Evolutionary conservation across 2,113 vertebrate genomes (phyloP).

Genomic region (Dinomys branickii): DNA sequence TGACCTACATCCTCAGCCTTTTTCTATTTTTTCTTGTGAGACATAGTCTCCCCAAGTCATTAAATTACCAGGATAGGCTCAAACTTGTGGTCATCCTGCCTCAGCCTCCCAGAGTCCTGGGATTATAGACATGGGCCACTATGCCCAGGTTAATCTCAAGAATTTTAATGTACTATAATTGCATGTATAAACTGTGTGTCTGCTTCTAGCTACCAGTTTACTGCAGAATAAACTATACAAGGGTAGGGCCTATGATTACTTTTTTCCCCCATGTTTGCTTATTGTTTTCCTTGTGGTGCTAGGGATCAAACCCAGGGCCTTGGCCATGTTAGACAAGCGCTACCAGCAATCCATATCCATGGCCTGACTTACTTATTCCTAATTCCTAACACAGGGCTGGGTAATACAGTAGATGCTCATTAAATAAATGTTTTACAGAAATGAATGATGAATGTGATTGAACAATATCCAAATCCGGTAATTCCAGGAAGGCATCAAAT

Average conservation of each 20-base stretch:
- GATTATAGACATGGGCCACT: not conserved
- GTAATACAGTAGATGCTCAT: not conserved
- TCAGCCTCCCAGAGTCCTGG: not conserved
- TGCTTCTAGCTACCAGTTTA: constrained; percentile 11
- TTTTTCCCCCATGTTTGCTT: not conserved
- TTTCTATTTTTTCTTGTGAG: not conserved
- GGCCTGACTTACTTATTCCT: not conserved
- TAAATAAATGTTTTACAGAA: constrained; percentile 46
- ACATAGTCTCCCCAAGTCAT: not conserved
- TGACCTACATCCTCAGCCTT: not conserved
- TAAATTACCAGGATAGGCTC: not conserved
- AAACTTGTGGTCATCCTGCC: not conserved
- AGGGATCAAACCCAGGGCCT: not conserved
- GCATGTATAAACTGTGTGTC: not conserved
- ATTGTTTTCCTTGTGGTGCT: not conserved
- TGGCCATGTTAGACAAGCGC: not conserved
- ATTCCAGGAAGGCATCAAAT: constrained; percentile 1
- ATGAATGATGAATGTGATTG: not conserved
- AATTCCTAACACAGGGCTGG: not conserved
- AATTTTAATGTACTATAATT: not conserved
- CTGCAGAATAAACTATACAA: not conserved
- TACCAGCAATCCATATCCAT: not conserved
- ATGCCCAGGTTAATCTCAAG: not conserved
- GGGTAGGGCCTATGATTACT: not conserved
- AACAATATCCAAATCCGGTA: not conserved